A percentile compares a stretch with the other conserved stretches of the same genome.
These are phyloP conservation scores for Neomonachus schauinslandi DNA, from an alignment of 2,113 vertebrate species.

Conservation along the genomic window DNA sequence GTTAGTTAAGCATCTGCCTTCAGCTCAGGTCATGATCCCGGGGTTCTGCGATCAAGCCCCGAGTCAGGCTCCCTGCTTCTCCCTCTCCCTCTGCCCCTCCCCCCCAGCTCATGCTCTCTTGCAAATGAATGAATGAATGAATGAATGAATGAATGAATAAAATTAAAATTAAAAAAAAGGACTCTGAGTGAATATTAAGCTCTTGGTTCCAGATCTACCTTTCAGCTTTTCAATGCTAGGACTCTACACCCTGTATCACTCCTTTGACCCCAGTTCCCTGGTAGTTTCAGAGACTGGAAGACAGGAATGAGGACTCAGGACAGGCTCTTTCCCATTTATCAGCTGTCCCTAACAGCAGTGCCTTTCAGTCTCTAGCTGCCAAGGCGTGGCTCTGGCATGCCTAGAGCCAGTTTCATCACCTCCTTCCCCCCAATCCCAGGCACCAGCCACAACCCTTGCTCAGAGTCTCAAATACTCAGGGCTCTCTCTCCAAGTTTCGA, in stretches of 20 bases:
- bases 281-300: not conserved
- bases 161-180: not conserved
- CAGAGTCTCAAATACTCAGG: not conserved
- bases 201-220: not conserved
- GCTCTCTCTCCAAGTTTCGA: not conserved
- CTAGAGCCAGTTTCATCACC: not conserved
- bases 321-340: not conserved
- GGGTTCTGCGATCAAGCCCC: no score
- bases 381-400: not conserved
- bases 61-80: no score
- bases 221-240: not conserved
- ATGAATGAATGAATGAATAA: no score
- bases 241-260: fast-evolving
- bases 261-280: not conserved
- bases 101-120: no score
- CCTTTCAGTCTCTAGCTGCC: not conserved
- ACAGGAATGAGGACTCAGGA: not conserved
- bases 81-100: no score
- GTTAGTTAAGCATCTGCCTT: not conserved
- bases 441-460: not conserved
- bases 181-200: not conserved
- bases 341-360: not conserved
- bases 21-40: not conserved
- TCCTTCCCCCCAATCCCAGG: not conserved
- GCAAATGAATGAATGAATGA: no score